Conservation (phyloP, 2,888 invertebrate genomes). For the Augochlorella aurata region DNA sequence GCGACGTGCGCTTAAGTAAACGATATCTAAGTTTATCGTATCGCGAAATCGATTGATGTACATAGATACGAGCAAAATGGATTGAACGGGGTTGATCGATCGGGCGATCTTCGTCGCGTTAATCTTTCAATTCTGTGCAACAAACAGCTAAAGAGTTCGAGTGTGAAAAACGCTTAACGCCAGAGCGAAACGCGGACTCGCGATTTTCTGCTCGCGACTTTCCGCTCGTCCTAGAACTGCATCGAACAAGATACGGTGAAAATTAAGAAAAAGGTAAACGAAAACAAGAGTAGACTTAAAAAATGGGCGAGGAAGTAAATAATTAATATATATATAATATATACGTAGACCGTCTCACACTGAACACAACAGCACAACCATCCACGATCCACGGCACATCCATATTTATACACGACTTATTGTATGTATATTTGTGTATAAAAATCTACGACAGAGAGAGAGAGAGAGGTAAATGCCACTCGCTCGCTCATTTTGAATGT, state of each 20-base stretch:
- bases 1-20: neutral
- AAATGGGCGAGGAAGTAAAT: neutral
- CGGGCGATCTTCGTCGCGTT: constrained; percentile 2
- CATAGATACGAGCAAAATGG: neutral
- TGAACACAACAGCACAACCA: constrained; percentile 76
- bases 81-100: constrained; percentile 21
- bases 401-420: constrained; percentile 61
- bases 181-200: neutral
- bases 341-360: constrained; percentile 74
- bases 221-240: neutral
- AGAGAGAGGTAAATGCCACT: constrained; percentile 22
- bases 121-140: neutral
- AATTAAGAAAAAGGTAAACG: neutral
- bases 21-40: neutral
- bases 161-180: neutral
- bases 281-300: neutral
- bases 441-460: constrained; percentile 32
- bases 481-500: constrained; percentile 45
- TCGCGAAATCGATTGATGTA: constrained; percentile 5
- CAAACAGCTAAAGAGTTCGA: too few species aligned
- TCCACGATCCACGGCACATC: constrained; percentile 63
- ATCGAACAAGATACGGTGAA: too few species aligned
- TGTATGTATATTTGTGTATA: constrained; percentile 56
- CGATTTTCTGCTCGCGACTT: neutral
- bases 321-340: constrained; percentile 30